Base-by-base conservation (phyloP, 2,888 invertebrate species). In the Diaprepes abbreviatus region DNA sequence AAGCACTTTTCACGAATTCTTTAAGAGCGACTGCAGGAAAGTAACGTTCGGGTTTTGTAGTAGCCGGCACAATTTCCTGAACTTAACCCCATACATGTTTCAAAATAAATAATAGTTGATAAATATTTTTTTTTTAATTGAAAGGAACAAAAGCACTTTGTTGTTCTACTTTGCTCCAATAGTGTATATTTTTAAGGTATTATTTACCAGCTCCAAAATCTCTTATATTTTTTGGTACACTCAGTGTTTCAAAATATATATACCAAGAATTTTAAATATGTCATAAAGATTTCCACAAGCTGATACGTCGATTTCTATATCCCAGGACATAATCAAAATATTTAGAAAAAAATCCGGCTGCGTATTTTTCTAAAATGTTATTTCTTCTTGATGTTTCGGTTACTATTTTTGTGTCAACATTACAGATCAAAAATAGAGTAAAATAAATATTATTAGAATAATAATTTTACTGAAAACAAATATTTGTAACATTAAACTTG, bases 331-430 rank as follows among this genome's bases (percentile, higher is more conserved):
- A 24, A 50, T 50, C 48, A 28, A 50, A 50, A 50, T 50, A 50
- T 50, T 50, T 50, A 28, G 48, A 24, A 45, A 50, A 24, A 50
- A 28, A 50, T 50, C 6, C 28, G 21, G 48, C 14, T 21, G 24
- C 10, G 48, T 50, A 28, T 50, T 50, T 50, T 14, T 50, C 48
- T 21, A 31, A 12, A 28, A 50, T 31, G 48, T 28, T 50, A 50
- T 50, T 28, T 50, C 28, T 14, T 50, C 28, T 28, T 14, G 12
- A 50, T 50, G 28, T 50, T 28, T 28, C 12, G 14, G 28, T 50
- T 28, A 24, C 14, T 50, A 28, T 28, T 14, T 28, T 28, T 50
- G 48, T 24, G 9, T 28, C 28, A 48, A 28, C 9, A 12, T 14
- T 16, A 28, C 48, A 28, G 28, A 50, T 28, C 48, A 28, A 50